Evolutionary conservation across 2,113 vertebrate species (phyloP), one percentile per base, ranked within the genome.

Genomic region (Asarcornis scutulata): DNA sequence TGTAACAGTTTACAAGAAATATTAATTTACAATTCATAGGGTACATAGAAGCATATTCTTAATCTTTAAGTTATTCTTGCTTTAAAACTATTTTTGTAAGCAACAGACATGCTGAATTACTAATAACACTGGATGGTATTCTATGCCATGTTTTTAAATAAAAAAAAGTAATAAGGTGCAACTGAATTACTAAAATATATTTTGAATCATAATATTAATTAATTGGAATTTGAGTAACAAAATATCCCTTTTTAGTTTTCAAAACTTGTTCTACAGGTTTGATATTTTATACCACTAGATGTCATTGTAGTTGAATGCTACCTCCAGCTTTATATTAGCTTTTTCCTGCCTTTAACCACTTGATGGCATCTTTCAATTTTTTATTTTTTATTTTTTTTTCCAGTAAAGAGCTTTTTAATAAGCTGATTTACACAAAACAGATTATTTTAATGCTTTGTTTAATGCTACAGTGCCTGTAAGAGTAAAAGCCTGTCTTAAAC

Each of bases 301-400:
- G 97, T 95, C 96, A 83, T 10, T 69, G 48, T n/a, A 71, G 50
- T 13, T 80, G 79, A 93, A 84, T 20, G 7, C 27, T 38, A n/a
- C 36, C 0, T 0, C 18, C 2, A 4, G 26, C 69, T 62, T 63
- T 34, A 1, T 40, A 8, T 10, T 44, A 13, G 22, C 11, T 55
- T 31, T 6, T 7, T 86, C 64, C 86, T 74, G 34, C 63, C 40
- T 96, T 95, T 50, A 82, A 48, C 96, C 98, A 62, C 98, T 93
- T 93, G 97, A 90, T 96, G 97, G 97, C 97, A 84, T 90, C 83
- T 94, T 73, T 81, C 59, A 52, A 38, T 92, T 91, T 68, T 95
- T 97, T 92, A 89, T 66, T 89, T 20, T 20, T 48, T 48, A 2
- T 46, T 48, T 48, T 48, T 48, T 48, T 95, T 97, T 92, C 83